Evolutionary conservation across 2,113 vertebrate genomes (phyloP).

Genomic region (Pangasianodon hypophthalmus): DNA sequence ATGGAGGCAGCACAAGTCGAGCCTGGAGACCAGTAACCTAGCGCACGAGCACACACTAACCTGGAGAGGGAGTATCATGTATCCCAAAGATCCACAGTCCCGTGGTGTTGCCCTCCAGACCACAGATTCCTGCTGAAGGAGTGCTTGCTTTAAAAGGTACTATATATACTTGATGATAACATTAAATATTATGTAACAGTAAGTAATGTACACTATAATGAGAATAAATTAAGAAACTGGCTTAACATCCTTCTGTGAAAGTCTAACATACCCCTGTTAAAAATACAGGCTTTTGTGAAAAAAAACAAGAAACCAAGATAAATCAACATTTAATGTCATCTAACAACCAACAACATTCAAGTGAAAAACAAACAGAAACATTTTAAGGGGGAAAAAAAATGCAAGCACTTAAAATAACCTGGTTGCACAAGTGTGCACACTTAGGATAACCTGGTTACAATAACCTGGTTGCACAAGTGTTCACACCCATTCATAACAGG

Average conservation of each 20-base stretch:
- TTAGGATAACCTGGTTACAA: no score
- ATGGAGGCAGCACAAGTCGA: slow-evolving; percentile 5
- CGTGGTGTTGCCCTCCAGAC: background rate
- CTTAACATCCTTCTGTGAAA: background rate
- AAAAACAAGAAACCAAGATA: background rate
- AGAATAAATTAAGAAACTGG: background rate
- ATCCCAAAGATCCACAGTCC: slow-evolving; percentile 12
- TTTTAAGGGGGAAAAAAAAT: no score
- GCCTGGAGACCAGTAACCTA: slow-evolving; percentile 52
- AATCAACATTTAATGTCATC: background rate
- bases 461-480: no score
- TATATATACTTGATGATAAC: background rate
- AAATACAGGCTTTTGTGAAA: background rate
- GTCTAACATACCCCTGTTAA: background rate
- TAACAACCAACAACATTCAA: no score
- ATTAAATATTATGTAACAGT: background rate
- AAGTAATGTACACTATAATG: background rate
- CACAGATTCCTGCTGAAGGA: background rate
- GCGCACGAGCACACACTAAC: slow-evolving; percentile 15
- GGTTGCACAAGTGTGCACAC: no score
- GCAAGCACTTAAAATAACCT: no score
- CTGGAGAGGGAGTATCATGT: background rate
- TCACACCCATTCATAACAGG: no score
- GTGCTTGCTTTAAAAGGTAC: background rate
- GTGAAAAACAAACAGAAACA: no score